Percentiles rank a stretch among this genome's conserved stretches.
Evolutionary conservation across 1,140 invertebrate species (phyloP).

Genomic region (Drosophila orosa): DNA sequence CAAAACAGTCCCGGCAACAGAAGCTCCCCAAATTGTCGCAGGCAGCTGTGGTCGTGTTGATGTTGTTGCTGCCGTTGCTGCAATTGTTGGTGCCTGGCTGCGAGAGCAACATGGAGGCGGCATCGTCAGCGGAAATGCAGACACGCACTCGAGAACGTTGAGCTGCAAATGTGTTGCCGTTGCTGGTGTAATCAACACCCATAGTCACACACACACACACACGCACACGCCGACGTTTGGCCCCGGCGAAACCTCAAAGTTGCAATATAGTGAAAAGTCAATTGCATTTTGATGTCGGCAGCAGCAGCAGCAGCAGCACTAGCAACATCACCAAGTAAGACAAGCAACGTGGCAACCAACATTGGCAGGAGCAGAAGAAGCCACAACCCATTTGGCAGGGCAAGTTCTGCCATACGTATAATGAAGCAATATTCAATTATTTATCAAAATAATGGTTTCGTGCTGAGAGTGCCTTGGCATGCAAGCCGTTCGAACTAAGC

Average conservation of each 20-base stretch:
- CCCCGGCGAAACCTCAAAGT: slow-evolving; percentile 67
- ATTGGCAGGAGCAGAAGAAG: slow-evolving; percentile 43
- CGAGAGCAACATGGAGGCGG: slow-evolving; percentile 10
- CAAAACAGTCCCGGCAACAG: slow-evolving; percentile 48
- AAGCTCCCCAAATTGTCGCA: slow-evolving; percentile 56
- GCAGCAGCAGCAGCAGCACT: slow-evolving; percentile 19
- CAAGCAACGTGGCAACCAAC: slow-evolving; percentile 21
- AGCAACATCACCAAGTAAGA: slow-evolving; percentile 9
- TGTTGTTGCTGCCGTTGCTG: slow-evolving; percentile 10
- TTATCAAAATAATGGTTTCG: slow-evolving; percentile 67
- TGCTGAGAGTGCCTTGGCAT: slow-evolving; percentile 11
- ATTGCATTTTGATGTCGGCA: slow-evolving; percentile 76
- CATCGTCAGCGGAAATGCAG: slow-evolving; percentile 63
- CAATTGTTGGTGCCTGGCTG: slow-evolving; percentile 2
- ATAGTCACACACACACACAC: slow-evolving; percentile 11
- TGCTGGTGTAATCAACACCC: slow-evolving; percentile 55
- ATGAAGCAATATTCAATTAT: slow-evolving; percentile 79
- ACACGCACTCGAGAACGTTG: slow-evolving; percentile 42
- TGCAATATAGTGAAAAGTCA: slow-evolving; percentile 77
- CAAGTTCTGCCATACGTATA: slow-evolving; percentile 45
- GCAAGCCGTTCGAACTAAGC: slow-evolving; percentile 5
- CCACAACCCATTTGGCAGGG: slow-evolving; percentile 53
- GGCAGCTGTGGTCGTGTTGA: slow-evolving; percentile 60
- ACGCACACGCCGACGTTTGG: slow-evolving; percentile 21
- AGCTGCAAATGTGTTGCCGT: slow-evolving; percentile 54